Percentiles rank a stretch among this genome's conserved stretches.
Evolutionary conservation across 2,888 invertebrate species (phyloP).

Genomic region (Epirrhoe alternata): DNA sequence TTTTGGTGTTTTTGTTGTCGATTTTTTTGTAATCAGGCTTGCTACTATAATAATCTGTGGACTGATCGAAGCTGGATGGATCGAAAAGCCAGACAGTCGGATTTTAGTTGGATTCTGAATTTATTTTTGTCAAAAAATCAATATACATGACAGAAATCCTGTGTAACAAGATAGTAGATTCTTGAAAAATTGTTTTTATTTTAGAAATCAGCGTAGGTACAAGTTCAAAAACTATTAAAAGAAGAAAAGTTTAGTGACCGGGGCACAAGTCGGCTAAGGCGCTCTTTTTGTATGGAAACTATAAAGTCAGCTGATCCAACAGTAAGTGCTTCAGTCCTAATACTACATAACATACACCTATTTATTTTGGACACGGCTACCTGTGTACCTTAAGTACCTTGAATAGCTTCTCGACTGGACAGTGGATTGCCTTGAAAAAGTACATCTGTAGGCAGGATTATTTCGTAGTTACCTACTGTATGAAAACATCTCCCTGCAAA

Average conservation of each 20-base stretch:
- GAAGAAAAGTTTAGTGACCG: not conserved
- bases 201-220: not conserved
- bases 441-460: not conserved
- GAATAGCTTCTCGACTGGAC: conserved; percentile 9
- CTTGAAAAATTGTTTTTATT: not conserved
- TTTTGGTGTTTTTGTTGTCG: too few relatives aligned
- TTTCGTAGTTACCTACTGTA: too few relatives aligned
- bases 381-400: conserved; percentile 12
- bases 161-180: not conserved
- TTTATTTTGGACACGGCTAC: not conserved
- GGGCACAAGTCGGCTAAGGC: not conserved
- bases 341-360: not conserved
- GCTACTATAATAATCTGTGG: too few relatives aligned
- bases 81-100: too few relatives aligned
- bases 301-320: conserved; percentile 9
- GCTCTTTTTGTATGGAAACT: conserved; percentile 1
- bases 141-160: not conserved
- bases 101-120: not conserved
- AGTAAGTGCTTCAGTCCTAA: conserved; percentile 12
- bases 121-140: not conserved
- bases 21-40: too few relatives aligned
- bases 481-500: too few relatives aligned
- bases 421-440: conserved; percentile 29
- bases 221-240: not conserved
- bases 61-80: too few relatives aligned